Conservation (phyloP, 2,888 invertebrate genomes). For the Rambutsinella grinnellia region DNA sequence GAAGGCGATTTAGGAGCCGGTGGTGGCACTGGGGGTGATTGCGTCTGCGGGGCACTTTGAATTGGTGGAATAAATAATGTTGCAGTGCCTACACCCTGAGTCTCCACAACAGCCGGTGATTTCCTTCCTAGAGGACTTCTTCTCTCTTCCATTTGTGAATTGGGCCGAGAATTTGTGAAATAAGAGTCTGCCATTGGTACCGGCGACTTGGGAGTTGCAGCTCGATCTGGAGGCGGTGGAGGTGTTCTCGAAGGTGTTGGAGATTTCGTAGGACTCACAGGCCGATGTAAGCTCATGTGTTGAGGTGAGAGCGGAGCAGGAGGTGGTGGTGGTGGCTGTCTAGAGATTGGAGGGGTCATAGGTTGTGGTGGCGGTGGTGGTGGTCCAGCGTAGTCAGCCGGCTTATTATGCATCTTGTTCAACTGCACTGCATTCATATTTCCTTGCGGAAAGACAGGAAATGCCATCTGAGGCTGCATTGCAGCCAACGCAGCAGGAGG, state of each 20-base stretch:
- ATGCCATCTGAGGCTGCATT: conserved; percentile 76
- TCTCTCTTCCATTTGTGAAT: conserved; percentile 11
- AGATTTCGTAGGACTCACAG: conserved; percentile 21
- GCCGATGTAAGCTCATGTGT: background rate
- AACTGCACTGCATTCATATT: conserved; percentile 55
- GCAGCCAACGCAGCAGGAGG: conserved; percentile 77
- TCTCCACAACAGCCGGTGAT: conserved; percentile 24
- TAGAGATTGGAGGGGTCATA: conserved; percentile 71
- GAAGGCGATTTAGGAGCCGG: conserved; percentile 16
- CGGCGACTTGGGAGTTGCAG: conserved; percentile 57
- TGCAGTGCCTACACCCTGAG: conserved; percentile 54
- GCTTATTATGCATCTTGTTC: conserved; percentile 54
- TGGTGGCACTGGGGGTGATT: conserved; percentile 30
- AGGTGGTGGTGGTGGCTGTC: conserved; percentile 22
- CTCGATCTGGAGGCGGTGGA: conserved; percentile 68
- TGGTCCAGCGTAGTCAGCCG: conserved; percentile 65
- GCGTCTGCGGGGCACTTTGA: conserved; percentile 25
- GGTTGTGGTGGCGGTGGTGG: conserved; percentile 68
- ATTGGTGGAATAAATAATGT: conserved; percentile 57
- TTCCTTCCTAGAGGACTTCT: conserved; percentile 39
- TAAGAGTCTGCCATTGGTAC: conserved; percentile 32
- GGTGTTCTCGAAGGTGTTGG: conserved; percentile 35
- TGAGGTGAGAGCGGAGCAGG: conserved; percentile 33
- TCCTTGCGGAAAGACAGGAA: conserved; percentile 74
- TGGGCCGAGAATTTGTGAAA: conserved; percentile 16